Percentiles rank a stretch among this genome's conserved stretches.
These are phyloP conservation scores for Paracentrotus lividus DNA, from an alignment of 53 echinoderm and acorn worm species.

Conservation along the genomic window DNA sequence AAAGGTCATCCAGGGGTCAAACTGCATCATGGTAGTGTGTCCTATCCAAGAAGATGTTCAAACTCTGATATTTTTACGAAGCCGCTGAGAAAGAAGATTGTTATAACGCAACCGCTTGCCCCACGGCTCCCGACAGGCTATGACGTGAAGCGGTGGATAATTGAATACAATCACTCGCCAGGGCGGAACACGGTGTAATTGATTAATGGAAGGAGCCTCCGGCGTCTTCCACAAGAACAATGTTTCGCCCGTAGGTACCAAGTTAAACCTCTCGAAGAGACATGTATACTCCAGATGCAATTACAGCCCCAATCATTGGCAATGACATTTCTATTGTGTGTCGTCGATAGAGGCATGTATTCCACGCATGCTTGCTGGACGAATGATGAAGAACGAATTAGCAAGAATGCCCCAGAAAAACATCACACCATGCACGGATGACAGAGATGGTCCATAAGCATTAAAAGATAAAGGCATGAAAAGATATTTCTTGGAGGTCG, in stretches of 20 bases:
- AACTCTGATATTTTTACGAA: neutral
- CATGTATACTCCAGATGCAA: neutral
- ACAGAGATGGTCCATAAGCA: neutral
- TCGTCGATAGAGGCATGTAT: neutral
- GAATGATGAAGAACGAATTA: constrained; percentile 9
- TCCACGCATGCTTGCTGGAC: neutral
- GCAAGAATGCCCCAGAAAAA: constrained; percentile 4
- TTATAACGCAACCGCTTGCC: constrained; percentile 7
- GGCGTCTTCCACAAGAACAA: neutral
- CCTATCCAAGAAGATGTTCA: neutral
- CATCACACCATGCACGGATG: neutral
- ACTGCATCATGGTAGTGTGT: neutral
- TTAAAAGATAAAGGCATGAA: neutral
- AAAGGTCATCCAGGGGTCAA: neutral
- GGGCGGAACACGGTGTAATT: constrained; percentile 1
- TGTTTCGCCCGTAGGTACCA: neutral
- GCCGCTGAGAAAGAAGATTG: neutral
- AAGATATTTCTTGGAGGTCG: neutral
- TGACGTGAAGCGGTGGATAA: constrained; percentile 13
- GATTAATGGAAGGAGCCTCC: constrained; percentile 16
- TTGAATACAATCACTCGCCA: constrained; percentile 5
- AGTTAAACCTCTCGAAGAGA: neutral
- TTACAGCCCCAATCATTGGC: constrained; percentile 19
- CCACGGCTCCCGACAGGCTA: neutral
- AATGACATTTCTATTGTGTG: neutral